phyloP scores from a whole-genome alignment of 2,797 vertebrate species.

The Eremophila alpestris region DNA sequence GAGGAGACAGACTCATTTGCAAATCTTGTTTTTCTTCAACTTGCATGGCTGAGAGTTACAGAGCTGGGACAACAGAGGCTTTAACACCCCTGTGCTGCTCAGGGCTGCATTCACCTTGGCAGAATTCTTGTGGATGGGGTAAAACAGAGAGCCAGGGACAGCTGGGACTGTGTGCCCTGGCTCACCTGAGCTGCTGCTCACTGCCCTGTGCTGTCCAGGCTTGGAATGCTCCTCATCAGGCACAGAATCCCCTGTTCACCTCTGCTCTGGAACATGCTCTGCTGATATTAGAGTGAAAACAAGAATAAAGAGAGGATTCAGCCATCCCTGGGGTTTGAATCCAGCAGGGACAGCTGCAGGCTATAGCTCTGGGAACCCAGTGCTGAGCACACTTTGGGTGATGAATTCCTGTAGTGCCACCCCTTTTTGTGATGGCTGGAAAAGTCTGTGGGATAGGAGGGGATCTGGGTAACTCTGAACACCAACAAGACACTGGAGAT shows the following conservation, averaged over 20 bases:
- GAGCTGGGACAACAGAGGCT: background rate
- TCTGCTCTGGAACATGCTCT: background rate
- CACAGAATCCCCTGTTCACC: background rate
- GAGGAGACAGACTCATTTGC: background rate
- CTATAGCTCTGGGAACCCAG: background rate
- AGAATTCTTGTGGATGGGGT: background rate
- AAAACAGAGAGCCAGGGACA: background rate
- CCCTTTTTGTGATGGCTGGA: background rate
- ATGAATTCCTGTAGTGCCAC: background rate
- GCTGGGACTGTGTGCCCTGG: rapidly evolving
- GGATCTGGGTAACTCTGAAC: background rate
- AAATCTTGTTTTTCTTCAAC: background rate
- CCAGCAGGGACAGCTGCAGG: background rate
- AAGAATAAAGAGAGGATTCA: background rate
- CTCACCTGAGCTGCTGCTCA: background rate
- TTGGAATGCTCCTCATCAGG: background rate
- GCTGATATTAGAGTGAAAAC: background rate
- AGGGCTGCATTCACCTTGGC: background rate
- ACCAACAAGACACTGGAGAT: background rate
- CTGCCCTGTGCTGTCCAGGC: background rate
- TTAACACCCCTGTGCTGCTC: background rate
- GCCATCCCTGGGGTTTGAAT: background rate
- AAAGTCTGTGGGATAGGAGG: background rate
- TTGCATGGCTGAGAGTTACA: background rate
- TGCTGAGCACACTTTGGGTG: background rate